Evolutionary conservation across 2,888 invertebrate genomes (phyloP).

Genomic region (Synergus umbraculus): DNA sequence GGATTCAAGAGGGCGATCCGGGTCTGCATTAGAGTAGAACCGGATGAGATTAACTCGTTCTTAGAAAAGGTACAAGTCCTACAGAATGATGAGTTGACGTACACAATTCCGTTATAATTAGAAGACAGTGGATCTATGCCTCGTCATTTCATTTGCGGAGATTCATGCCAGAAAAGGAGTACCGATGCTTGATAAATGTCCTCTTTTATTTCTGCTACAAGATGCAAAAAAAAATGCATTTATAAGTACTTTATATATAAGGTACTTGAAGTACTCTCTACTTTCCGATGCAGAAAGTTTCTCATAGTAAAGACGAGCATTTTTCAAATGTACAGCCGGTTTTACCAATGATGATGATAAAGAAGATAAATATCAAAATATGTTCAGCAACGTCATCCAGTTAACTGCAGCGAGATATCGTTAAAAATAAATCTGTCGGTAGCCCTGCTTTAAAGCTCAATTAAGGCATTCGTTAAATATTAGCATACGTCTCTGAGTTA

Average conservation of each 20-base stretch:
- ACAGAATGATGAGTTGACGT: conserved; percentile 10
- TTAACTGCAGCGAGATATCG: neutral
- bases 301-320: neutral
- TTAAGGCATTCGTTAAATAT: conserved; percentile 12
- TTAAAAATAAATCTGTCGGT: conserved; percentile 7
- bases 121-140: neutral
- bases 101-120: conserved; percentile 29
- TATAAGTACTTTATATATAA: too few relatives aligned
- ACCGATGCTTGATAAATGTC: neutral
- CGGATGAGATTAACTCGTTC: conserved; percentile 22
- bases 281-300: neutral
- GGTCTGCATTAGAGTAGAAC: conserved; percentile 11
- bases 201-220: neutral
- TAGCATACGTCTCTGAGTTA: neutral
- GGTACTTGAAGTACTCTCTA: neutral
- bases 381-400: neutral
- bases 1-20: neutral
- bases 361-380: conserved; percentile 15
- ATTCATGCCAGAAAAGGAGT: neutral
- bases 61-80: neutral
- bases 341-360: neutral
- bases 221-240: too few relatives aligned
- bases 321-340: neutral
- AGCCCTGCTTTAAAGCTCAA: conserved; percentile 29
- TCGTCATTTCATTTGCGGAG: neutral